Base-by-base conservation (phyloP, 2,888 invertebrate species). In the Archips xylosteana region DNA sequence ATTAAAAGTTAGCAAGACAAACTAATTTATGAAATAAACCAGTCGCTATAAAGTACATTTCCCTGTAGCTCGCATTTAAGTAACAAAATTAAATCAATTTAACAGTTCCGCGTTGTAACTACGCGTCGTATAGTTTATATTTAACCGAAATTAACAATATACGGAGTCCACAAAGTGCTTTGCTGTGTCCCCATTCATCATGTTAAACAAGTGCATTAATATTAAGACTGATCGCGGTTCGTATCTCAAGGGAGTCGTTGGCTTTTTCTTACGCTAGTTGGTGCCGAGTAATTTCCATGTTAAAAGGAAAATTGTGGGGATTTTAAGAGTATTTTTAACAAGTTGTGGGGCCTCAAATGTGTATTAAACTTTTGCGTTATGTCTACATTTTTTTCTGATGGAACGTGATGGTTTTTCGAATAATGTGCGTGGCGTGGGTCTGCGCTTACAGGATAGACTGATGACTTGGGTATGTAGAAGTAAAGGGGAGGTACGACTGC, bases 281-380 rank as follows among this genome's bases (percentile, higher is more conserved):
- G 63, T 12, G 63, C 5, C 9, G 59, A 65, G 59, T 71, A 59
- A 71, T 71, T 71, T 71, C 65, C 71, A 71, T 71, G 71, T 36
- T 65, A 71, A 71, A 57, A 64, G 45, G 47, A 23, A 62, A 39
- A 63, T 63, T n/a, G 57, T 57, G 32, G 57, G 12, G 23, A 57
- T 57, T 32, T 57, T 57, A 57, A 12, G 57, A 12, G 57, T 57
- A 57, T 57, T 57, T 57, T 57, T 32, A 57, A 10, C 57, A 32
- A 32, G 57, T 32, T 10, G 3, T 12, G 57, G 10, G 12, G 10
- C 32, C 12, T n/a, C 9, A 57, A 23, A 57, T 12, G 23, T 32
- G 5, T 32, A 32, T 12, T 32, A 1, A n/a, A 49, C 13, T 49
- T 49, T 45, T 45, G 10, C 12, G 45, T 10, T 45, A 49, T 13